Base-by-base conservation (phyloP, 1,140 invertebrate species). In the Acromyrmex heyeri region DNA sequence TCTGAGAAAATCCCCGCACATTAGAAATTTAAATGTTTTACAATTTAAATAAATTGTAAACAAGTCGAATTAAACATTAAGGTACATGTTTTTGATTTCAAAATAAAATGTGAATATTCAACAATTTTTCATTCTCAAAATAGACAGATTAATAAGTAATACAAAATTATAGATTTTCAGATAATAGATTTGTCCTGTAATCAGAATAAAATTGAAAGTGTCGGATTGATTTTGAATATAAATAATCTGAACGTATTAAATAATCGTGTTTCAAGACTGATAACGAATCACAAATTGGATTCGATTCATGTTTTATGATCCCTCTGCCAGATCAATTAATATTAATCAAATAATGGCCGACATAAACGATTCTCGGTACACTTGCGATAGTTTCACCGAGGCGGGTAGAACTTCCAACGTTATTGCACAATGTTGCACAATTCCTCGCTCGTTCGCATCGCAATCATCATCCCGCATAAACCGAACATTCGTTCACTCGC, bases 391-490 rank as follows among this genome's bases (percentile, higher is more conserved):
- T 90, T 90, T 82, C 88, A 57, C 57, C 86, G 75, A 67, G 65
- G 53, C 81, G 57, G 59, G 64, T 88, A 81, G 86, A 90, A 90
- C 64, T 34, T 90, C 62, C 70, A 87, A 90, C 69, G 55, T 67
- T 81, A 50, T 90, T 90, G 88, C 89, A 88, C 89, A 90, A 90
- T 62, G 44, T 90, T 90, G 89, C 89, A 90, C 89, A 90, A 90
- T 90, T 55, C 75, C 34, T 75, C 73, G 88, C 75, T 76, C 75
- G 44, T 87, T 75, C 86, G 79, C 79, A 87, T 72, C 69, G 88
- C 86, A 85, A 89, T 89, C 73, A 90, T 89, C 87, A 75, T 78
- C 87, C 87, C 88, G 87, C 87, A 86, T 88, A 77, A 24, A 50
- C 76, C 55, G 61, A 38, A 61, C 87, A 18, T 88, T 76, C 48